Evolutionary conservation across 1,140 invertebrate genomes (phyloP), one percentile per base, ranked within the genome.

Genomic region (Caligus rogercresseyi): DNA sequence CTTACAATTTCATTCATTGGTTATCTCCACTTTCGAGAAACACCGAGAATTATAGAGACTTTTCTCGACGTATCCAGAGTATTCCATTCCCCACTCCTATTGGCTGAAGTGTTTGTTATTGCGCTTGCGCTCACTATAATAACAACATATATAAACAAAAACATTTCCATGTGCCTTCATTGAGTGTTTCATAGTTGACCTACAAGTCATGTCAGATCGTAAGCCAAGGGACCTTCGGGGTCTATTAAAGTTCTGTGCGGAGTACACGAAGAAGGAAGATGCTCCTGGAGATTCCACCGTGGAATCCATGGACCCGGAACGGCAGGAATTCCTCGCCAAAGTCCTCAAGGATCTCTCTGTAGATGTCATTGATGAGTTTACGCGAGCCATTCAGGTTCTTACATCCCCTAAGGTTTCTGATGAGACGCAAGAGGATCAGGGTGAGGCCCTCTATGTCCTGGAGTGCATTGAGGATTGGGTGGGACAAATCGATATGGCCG

Each of bases 401-500:
- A 60, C 15, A 18, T 16, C 16, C 18, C 24, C 24, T 2, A 26
- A 25, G 16, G 57, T 60, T 1, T 26, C 57, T 18, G 26, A 60
- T 3, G 15, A 16, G 4, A 18, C 15, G 14, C 25, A 25, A 25
- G 24, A 25, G 1, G 57, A 60, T 21, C 18, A 31, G 19, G 1
- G 14, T 18, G 26, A 60, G 18, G 14, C 25, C n/a, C 21, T 61
- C 15, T 16, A 31, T 11, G 43, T 58, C 25, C 18, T 65, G 3
- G 66, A 66, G 15, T 19, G 23, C 31, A 26, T 66, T 13, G 52
- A 64, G 20, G 66, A 67, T 25, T 59, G 43, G 25, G 21, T 55
- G 16, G 66, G 31, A 18, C 16, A 66, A 18, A 58, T 67, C 19
- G 66, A 67, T 52, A 55, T 56, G 25, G 66, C 66, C 18, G 52